phyloP scores from a whole-genome alignment of 2,888 invertebrate species.

The Xylocampa areola region DNA sequence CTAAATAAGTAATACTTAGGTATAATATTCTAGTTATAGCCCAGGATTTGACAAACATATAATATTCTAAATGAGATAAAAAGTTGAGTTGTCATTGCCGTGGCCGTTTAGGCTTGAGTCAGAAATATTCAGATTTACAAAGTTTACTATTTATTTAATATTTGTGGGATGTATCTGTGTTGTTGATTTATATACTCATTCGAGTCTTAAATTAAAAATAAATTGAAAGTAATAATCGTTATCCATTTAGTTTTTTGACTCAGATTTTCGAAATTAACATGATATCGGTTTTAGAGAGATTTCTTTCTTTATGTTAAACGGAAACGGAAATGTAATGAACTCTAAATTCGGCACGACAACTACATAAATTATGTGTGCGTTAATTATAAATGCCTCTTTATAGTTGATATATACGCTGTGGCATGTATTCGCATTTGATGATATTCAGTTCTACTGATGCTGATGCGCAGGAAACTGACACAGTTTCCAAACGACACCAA shows the following conservation, averaged over 20 bases:
- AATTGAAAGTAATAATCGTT: constrained; percentile 17
- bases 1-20: too few relatives aligned
- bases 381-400: constrained; percentile 50
- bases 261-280: constrained; percentile 23
- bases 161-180: not conserved
- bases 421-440: constrained; percentile 22
- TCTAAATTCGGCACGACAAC: constrained; percentile 34
- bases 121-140: too few relatives aligned
- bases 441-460: too few relatives aligned
- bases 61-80: too few relatives aligned
- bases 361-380: constrained; percentile 45
- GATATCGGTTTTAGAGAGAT: constrained; percentile 23
- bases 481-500: too few relatives aligned
- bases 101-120: too few relatives aligned
- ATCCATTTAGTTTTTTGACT: constrained; percentile 21
- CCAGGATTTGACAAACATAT: too few relatives aligned
- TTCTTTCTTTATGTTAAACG: constrained; percentile 38
- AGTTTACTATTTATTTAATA: too few relatives aligned
- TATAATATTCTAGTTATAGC: too few relatives aligned
- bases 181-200: not conserved
- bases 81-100: too few relatives aligned
- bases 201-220: constrained; percentile 25
- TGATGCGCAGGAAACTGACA: too few relatives aligned
- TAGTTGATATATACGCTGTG: not conserved
- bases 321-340: constrained; percentile 53